A percentile compares a stretch with the other conserved stretches of the same genome.
phyloP scores from a whole-genome alignment of 2,113 vertebrate genomes.

The Thryonomys swinderianus region DNA sequence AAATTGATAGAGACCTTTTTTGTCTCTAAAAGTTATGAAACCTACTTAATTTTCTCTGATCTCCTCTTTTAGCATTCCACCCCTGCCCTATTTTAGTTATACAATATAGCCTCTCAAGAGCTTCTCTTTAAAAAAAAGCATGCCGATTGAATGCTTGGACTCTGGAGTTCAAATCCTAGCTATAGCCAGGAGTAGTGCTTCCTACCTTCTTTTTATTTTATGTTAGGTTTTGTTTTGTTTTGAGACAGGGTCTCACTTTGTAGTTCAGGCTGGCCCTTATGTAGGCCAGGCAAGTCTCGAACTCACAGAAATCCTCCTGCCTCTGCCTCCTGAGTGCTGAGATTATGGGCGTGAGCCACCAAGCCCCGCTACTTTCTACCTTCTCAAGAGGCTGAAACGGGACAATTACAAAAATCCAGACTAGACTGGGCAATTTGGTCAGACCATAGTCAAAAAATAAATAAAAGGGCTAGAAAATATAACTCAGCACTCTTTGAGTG shows the following conservation, averaged over 20 bases:
- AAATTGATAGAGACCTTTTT: slow-evolving; percentile 46
- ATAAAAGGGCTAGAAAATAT: neutral
- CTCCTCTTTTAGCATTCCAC: neutral
- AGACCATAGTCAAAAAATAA: neutral
- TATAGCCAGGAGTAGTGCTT: neutral
- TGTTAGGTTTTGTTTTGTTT: too few relatives aligned
- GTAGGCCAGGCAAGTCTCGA: too few relatives aligned
- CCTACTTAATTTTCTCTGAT: neutral
- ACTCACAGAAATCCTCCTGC: too few relatives aligned
- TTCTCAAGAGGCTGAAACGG: neutral
- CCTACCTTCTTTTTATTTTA: neutral
- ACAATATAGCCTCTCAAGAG: neutral
- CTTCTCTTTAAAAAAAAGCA: slow-evolving; percentile 37
- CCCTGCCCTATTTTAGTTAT: neutral
- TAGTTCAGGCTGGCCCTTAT: too few relatives aligned
- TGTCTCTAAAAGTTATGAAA: slow-evolving; percentile 15
- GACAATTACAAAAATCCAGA: neutral
- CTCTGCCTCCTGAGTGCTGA: too few relatives aligned
- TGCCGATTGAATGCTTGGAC: slow-evolving; percentile 4
- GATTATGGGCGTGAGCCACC: too few relatives aligned
- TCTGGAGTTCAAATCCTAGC: slow-evolving; percentile 1
- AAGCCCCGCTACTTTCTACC: neutral
- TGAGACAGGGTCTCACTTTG: too few relatives aligned
- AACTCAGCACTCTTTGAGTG: neutral
- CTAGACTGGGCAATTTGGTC: neutral